Evolutionary conservation across 1,140 invertebrate species (phyloP), one percentile per base, ranked within the genome.

Genomic region (Ips nitidus): DNA sequence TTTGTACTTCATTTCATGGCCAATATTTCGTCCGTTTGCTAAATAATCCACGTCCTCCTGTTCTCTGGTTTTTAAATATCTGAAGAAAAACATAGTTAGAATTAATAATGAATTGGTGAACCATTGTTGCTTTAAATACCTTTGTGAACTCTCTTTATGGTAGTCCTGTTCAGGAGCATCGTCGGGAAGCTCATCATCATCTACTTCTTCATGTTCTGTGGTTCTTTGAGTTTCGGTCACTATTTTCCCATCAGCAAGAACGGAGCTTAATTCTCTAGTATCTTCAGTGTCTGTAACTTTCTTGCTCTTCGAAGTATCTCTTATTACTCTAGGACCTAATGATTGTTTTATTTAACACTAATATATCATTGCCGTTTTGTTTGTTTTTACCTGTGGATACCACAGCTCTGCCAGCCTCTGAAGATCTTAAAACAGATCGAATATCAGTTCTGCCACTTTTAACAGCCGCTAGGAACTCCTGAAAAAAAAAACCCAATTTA

Each of bases 271-370:
- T 70, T 79, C 76, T 50, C 74, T 84, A 47, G 88, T 91, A 71
- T 94, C 91, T 84, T 94, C 92, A 57, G 92, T 93, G 81, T 94
- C 92, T 74, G 91, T 87, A 41, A 90, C 90, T 78, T 91, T 91
- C 70, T 89, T 89, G 66, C 88, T 90, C 71, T 88, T 89, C 70
- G 85, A 86, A 2, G 89, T 89, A 75, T 93, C 91, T 74, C 89
- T 88, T n/a, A 94, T 83, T 57, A 94, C 78, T 68, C 86, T 83
- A 0, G 90, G 90, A 8, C 69, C 68, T 70, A 41, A 5, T 8
- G 22, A 22, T 22, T 22, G 22, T 22, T 22, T 22, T 22, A 22
- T 22, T 22, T 22, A 22, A 22, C 22, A 22, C 22, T 22, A 22
- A 22, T 22, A 22, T 22, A 22, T 22, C 22, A 22, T 22, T 22